Conservation (phyloP, 1,140 invertebrate genomes). For the Drepana arcuata region DNA sequence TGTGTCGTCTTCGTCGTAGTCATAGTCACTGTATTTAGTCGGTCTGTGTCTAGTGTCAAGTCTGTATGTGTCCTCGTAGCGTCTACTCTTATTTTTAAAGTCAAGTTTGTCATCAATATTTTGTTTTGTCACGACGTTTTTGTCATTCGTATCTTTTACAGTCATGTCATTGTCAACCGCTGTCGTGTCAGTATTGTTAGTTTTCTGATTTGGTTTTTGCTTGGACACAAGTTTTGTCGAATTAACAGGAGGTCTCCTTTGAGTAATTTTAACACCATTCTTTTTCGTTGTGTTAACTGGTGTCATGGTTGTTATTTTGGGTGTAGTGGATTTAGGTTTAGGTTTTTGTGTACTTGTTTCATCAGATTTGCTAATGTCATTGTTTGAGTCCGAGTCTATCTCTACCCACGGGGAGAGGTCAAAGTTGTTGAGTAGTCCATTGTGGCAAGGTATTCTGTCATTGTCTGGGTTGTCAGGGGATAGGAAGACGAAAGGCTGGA, state of each 20-base stretch:
- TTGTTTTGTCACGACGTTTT: constrained; percentile 22
- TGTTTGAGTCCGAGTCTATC: constrained; percentile 50
- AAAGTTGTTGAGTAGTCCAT: constrained; percentile 80
- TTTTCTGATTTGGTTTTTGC: constrained; percentile 23
- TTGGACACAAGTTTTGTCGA: no score
- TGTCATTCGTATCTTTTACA: constrained; percentile 15
- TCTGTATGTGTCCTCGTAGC: constrained; percentile 34
- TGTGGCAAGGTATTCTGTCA: constrained; percentile 77
- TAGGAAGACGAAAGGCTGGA: constrained; percentile 85
- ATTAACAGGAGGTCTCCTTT: constrained; percentile 6
- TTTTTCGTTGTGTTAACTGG: constrained; percentile 15
- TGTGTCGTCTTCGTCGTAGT: constrained; percentile 39
- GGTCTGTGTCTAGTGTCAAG: constrained; percentile 27
- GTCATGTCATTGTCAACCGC: constrained; percentile 18
- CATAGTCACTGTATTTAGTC: constrained; percentile 31
- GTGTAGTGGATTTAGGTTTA: constrained; percentile 27
- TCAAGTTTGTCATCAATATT: constrained; percentile 71
- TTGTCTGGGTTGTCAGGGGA: constrained; percentile 76
- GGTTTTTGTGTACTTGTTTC: constrained; percentile 27
- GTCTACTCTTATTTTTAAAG: constrained; percentile 65
- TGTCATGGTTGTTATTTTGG: constrained; percentile 27
- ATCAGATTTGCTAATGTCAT: constrained; percentile 49
- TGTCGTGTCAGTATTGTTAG: constrained; percentile 29
- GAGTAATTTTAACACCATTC: no score
- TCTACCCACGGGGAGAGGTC: constrained; percentile 77